Base-by-base conservation (phyloP, 2,888 invertebrate species). In the Antitype chi region DNA sequence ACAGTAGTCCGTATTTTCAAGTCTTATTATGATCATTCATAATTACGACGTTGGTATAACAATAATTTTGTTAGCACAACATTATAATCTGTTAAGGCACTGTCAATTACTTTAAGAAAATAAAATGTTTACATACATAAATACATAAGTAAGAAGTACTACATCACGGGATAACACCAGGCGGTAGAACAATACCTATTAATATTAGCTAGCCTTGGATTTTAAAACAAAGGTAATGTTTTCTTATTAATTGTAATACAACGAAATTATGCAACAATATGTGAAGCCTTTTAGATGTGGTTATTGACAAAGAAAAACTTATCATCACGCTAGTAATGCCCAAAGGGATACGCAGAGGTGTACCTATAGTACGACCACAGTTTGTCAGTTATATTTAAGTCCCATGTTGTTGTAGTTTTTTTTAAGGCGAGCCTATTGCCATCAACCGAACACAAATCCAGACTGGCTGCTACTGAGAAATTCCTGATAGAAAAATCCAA, bases 31-130 rank as follows among this genome's bases (percentile, higher is more conserved):
- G 66, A 81, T 76, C 71, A 76, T 81, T 82, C 64, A 82, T 87
- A 75, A 78, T 84, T 74, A 80, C 67, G 74, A 32, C n/a, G 70
- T 80, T 23, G 43, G 70, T 57, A 55, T 81, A 67, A 86, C 57
- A 75, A 72, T 81, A 78, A 84, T 86, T 87, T 80, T 53, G 75
- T 79, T 74, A 86, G 63, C 53, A 63, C 72, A 76, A 78, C 59
- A 75, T 77, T 38, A 76, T 76, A 53, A 74, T 69, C 64, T n/a
- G 38, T 88, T 86, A 88, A 78, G 80, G 84, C 74, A 23, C 32
- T 49, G 66, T 25, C 55, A 75, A 15, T 20, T 17, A 13, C 11
- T 32, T 38, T n/a, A 60, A 13, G 4, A 20, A 11, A n/a, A 20
- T 25, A 7, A 57, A 28, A 23, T 7, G 11, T 32, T 59, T 28